phyloP scores from a whole-genome alignment of 1,140 invertebrate genomes.

The Ylistrum balloti region DNA sequence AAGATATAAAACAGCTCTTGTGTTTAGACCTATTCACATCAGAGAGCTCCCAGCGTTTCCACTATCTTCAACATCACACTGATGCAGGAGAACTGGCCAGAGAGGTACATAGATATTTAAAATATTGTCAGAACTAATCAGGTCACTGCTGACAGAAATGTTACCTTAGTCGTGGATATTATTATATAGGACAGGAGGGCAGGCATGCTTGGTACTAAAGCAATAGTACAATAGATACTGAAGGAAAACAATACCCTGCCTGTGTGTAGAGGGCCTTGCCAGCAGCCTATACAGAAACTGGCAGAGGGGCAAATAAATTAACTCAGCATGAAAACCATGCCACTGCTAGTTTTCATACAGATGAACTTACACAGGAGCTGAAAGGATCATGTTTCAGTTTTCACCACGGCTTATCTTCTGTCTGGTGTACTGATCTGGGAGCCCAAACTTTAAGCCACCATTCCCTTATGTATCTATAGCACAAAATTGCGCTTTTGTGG shows the following conservation, averaged over 20 bases:
- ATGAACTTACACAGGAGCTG: conserved; percentile 31
- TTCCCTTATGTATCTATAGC: background rate
- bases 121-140: conserved; percentile 25
- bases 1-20: conserved; percentile 24
- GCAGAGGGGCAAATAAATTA: conserved; percentile 38
- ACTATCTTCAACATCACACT: conserved; percentile 11
- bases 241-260: background rate
- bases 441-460: background rate
- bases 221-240: background rate
- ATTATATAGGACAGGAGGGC: background rate
- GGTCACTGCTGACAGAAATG: background rate
- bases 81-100: background rate
- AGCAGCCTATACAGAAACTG: background rate
- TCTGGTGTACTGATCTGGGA: background rate
- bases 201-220: background rate
- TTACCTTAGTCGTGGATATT: background rate
- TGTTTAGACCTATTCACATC: conserved; percentile 1
- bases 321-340: conserved; percentile 18
- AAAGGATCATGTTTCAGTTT: conserved; percentile 35
- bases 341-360: conserved; percentile 4
- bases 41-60: background rate
- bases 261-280: background rate
- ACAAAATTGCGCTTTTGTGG: background rate
- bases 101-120: background rate
- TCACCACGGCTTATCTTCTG: background rate